A percentile compares a stretch with the other conserved stretches of the same genome.
phyloP scores from a whole-genome alignment of 2,888 invertebrate genomes.

The Acanthoscelides obtectus region DNA sequence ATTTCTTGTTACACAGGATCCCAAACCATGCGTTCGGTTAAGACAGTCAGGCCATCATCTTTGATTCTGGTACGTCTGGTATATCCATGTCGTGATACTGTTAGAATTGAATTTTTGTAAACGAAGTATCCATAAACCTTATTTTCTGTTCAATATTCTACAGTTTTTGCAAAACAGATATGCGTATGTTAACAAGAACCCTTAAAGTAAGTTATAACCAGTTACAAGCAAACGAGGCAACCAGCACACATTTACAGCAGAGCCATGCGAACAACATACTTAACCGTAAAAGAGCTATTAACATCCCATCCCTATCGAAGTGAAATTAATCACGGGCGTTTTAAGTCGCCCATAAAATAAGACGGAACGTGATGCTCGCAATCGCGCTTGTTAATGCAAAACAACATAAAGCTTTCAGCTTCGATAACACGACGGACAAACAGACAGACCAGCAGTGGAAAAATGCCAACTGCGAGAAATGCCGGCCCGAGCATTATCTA shows the following conservation, averaged over 20 bases:
- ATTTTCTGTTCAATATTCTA: too few relatives aligned
- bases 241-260: background rate
- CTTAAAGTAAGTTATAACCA: background rate
- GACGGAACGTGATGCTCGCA: constrained; percentile 39
- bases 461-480: background rate
- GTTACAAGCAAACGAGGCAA: background rate
- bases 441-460: background rate
- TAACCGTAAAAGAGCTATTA: constrained; percentile 43
- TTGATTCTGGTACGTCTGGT: too few relatives aligned
- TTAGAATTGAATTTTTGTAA: too few relatives aligned
- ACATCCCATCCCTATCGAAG: constrained; percentile 41
- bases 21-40: too few relatives aligned
- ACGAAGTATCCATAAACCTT: too few relatives aligned
- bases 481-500: background rate
- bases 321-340: constrained; percentile 41
- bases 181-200: background rate
- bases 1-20: too few relatives aligned
- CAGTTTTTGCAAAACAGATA: background rate
- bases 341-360: constrained; percentile 38
- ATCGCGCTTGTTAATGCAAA: constrained; percentile 44
- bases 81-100: too few relatives aligned
- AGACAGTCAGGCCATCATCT: too few relatives aligned
- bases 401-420: constrained; percentile 47
- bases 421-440: constrained; percentile 27
- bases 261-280: constrained; percentile 38